Percentiles rank a stretch among this genome's conserved stretches.
These are phyloP conservation scores for Varanus komodoensis DNA, from an alignment of 2,113 vertebrate genomes.

Conservation along the genomic window DNA sequence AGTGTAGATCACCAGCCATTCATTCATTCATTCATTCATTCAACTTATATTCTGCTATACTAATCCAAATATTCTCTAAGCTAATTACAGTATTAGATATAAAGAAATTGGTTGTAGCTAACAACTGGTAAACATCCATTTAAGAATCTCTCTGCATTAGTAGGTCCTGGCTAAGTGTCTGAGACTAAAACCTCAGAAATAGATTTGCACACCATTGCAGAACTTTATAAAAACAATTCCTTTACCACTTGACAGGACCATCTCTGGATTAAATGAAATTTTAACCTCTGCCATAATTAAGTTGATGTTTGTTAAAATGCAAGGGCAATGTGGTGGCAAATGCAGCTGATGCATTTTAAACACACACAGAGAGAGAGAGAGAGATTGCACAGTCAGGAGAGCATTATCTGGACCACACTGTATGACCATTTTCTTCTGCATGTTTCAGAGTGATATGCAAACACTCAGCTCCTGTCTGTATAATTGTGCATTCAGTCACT, in stretches of 20 bases:
- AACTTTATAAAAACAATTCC: background rate
- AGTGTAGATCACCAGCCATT: background rate
- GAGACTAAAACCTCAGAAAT: background rate
- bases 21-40: too few species aligned
- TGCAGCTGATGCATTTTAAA: slow-evolving; percentile 26
- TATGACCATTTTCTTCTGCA: slow-evolving; percentile 61
- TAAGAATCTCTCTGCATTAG: background rate
- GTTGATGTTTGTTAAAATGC: slow-evolving; percentile 60
- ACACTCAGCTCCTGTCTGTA: slow-evolving; percentile 41
- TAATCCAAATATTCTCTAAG: too few species aligned
- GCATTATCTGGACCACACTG: slow-evolving; percentile 59
- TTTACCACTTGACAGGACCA: slow-evolving; percentile 3
- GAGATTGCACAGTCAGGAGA: slow-evolving; percentile 57
- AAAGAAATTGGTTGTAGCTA: background rate
- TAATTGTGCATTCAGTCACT: slow-evolving; percentile 63
- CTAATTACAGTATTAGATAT: too few species aligned
- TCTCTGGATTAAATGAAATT: slow-evolving; percentile 45
- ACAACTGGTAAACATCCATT: background rate
- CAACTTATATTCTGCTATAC: too few species aligned
- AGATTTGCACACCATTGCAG: background rate
- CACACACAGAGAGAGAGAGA: background rate
- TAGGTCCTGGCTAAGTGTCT: background rate
- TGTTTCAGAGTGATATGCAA: slow-evolving; percentile 54
- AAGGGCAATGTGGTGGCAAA: slow-evolving; percentile 68
- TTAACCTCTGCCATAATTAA: slow-evolving; percentile 48